Evolutionary conservation across 1,140 invertebrate species (phyloP).

Genomic region (Drosophila sproati): DNA sequence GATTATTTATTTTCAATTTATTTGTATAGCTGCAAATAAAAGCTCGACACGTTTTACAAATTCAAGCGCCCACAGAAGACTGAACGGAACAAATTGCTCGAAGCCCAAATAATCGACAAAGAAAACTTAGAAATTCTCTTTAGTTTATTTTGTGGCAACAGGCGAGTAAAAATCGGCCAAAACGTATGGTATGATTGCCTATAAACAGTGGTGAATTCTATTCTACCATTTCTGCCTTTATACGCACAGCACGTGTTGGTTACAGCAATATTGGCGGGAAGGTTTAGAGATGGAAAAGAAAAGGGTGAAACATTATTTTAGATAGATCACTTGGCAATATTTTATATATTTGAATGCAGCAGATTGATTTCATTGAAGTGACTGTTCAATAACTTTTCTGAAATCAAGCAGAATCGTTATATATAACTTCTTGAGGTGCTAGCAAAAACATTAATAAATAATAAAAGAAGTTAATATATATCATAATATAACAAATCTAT

Average conservation of each 20-base stretch:
- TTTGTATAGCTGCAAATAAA: conserved; percentile 2
- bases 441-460: too few species aligned
- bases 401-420: too few species aligned
- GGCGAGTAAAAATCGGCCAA: conserved; percentile 37
- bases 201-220: conserved; percentile 45
- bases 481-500: too few species aligned
- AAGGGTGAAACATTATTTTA: too few species aligned
- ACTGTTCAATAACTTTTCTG: too few species aligned
- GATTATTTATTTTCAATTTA: conserved; percentile 3
- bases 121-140: conserved; percentile 78
- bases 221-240: background rate
- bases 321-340: too few species aligned
- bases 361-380: too few species aligned
- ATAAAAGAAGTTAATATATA: too few species aligned
- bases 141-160: conserved; percentile 56
- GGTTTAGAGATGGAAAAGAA: background rate
- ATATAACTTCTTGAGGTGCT: too few species aligned
- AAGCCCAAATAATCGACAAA: conserved; percentile 70
- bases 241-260: conserved; percentile 17
- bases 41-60: conserved; percentile 55
- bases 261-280: conserved; percentile 31
- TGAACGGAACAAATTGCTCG: conserved; percentile 43
- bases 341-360: too few species aligned
- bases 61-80: conserved; percentile 59
- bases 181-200: conserved; percentile 50